Evolutionary conservation across 2,797 vertebrate genomes (phyloP).

Genomic region (Malacoctenus gilli): DNA sequence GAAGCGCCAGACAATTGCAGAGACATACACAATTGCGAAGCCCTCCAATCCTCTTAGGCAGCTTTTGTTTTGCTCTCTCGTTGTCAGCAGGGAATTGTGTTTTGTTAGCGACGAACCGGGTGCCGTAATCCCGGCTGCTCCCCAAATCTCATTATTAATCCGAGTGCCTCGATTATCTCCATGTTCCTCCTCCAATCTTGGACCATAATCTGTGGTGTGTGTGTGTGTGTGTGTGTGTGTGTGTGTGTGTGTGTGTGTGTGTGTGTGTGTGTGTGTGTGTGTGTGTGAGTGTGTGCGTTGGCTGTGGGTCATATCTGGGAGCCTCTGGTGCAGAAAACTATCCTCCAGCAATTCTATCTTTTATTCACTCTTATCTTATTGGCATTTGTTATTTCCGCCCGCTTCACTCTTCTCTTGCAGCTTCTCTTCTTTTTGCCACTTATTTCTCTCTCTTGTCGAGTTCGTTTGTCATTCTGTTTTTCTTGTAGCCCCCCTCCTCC

Average conservation of each 20-base stretch:
- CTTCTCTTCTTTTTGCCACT: neutral
- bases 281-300: constrained; percentile 23
- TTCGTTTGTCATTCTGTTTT: constrained; percentile 13
- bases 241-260: too few species aligned
- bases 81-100: constrained; percentile 62
- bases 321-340: constrained; percentile 29
- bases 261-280: too few species aligned
- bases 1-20: constrained; percentile 44
- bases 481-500: neutral
- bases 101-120: constrained; percentile 45
- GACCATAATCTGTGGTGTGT: constrained; percentile 40
- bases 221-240: too few species aligned
- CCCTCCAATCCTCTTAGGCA: constrained; percentile 67
- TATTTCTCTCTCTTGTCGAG: neutral
- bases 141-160: constrained; percentile 67
- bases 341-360: constrained; percentile 14
- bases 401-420: neutral
- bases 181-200: constrained; percentile 57
- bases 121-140: constrained; percentile 55
- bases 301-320: constrained; percentile 34
- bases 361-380: constrained; percentile 24
- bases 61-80: constrained; percentile 70
- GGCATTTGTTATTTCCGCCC: constrained; percentile 3
- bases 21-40: constrained; percentile 47
- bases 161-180: constrained; percentile 53